Evolutionary conservation across 37 sponge, comb jelly and placozoan genomes (phyloP).

Genomic region (Geodia barretti): DNA sequence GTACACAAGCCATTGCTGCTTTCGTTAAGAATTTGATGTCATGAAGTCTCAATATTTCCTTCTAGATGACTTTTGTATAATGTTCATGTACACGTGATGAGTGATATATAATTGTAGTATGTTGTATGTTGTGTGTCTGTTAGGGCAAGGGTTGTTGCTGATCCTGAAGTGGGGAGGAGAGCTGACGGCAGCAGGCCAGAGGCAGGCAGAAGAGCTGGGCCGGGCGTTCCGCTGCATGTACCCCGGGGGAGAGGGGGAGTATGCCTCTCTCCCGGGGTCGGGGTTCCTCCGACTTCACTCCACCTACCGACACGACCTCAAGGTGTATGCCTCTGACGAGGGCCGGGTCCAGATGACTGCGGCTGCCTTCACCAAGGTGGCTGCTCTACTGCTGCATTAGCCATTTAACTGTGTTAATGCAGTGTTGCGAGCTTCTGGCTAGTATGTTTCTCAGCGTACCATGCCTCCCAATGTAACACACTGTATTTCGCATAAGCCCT

Average conservation of each 20-base stretch:
- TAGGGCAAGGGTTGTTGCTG: constrained; percentile 65
- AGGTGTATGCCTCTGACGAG: constrained; percentile 97
- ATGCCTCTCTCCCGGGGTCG: constrained; percentile 75
- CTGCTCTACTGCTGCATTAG: too few species aligned
- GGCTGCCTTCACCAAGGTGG: constrained; percentile 95
- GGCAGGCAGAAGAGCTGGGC: constrained; percentile 86
- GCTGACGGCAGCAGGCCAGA: constrained; percentile 79
- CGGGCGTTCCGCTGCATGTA: constrained; percentile 88
- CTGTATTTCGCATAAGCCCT: too few species aligned
- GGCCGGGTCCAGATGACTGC: constrained; percentile 96
- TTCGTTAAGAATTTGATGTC: too few species aligned
- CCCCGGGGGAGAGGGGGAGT: constrained; percentile 87
- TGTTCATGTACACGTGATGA: not conserved
- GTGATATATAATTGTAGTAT: too few species aligned
- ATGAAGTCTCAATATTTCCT: too few species aligned
- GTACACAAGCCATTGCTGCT: too few species aligned
- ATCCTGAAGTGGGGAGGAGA: constrained; percentile 98
- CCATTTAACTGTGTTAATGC: too few species aligned
- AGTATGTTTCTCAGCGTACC: too few species aligned
- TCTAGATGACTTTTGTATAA: not conserved
- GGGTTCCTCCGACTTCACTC: constrained; percentile 95
- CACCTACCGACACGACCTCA: constrained; percentile 96
- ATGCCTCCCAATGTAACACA: too few species aligned
- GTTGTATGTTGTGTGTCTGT: not conserved
- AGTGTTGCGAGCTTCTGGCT: too few species aligned